Evolutionary conservation across 2,888 invertebrate species (phyloP), one percentile per base, ranked within the genome.

Genomic region (Druceiella hillmani): DNA sequence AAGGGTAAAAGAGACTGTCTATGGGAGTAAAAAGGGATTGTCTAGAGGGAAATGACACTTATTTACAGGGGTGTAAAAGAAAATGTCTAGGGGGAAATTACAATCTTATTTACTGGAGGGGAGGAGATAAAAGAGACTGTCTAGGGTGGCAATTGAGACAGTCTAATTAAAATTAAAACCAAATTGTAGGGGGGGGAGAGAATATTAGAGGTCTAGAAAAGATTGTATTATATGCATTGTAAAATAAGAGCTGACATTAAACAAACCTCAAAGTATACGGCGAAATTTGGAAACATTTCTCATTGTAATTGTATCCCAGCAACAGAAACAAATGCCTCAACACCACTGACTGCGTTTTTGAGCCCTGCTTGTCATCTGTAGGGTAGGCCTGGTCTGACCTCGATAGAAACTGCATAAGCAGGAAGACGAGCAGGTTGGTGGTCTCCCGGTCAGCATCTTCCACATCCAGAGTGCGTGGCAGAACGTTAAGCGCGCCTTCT

Each of bases 321-420:
- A 98, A 70, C 13, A 93, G 73, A 61, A 94, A 94, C 39, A 99
- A 68, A 64, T 99, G 98, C 16, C 88, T 80, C 31, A 98, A 63
- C 1, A 98, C 93, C 49, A 92, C 81, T 43, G 82, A 85, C 61
- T 95, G 91, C 0, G 83, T 82, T 57, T 83, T 87, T 1, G 80
- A 78, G 7, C 82, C 62, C 24, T 79, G 73, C 53, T 91, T 93
- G 50, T 94, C 93, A 51, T 95, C 93, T 1, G 82, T 82, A 0
- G 90, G 90, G 56, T 80, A 87, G 1, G 90, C 88, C 70, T 82
- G 63, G 24, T 72, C 72, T 0, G 71, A 62, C 70, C 70, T 64
- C 1, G 93, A 90, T 58, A 97, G 74, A 61, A 95, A 97, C 71
- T 95, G 95, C 87, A 98, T 94, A 9, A 99, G 77, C n/a, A 99